These are phyloP conservation scores for Delichon dasypus DNA, from an alignment of 2,797 vertebrate genomes.

Conservation along the genomic window DNA sequence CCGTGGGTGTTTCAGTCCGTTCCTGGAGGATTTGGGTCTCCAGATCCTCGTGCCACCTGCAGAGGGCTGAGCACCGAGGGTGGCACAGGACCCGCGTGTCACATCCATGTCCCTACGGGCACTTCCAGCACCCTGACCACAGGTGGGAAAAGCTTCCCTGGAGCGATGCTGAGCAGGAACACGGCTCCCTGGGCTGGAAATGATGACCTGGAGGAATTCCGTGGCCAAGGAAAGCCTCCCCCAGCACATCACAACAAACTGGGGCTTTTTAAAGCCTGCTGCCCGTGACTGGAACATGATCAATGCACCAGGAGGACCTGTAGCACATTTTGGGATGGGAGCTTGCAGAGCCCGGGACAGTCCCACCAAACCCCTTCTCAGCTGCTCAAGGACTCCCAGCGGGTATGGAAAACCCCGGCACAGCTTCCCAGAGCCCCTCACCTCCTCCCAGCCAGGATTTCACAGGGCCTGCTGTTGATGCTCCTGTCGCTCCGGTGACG, in stretches of 20 bases:
- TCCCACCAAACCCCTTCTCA: neutral
- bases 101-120: neutral
- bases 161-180: neutral
- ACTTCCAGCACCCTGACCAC: too few species aligned
- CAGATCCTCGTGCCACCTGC: neutral
- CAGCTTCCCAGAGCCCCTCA: constrained; percentile 64
- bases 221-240: neutral
- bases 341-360: neutral
- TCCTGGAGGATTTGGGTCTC: neutral
- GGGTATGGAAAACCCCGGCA: fast-evolving
- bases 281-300: fast-evolving
- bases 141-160: neutral
- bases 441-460: constrained; percentile 85
- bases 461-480: constrained; percentile 88
- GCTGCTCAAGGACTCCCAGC: neutral
- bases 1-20: fast-evolving
- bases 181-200: fast-evolving
- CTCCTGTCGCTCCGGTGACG: constrained; percentile 84
- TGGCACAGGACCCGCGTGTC: neutral
- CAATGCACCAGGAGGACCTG: neutral
- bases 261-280: neutral
- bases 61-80: fast-evolving
- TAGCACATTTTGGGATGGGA: neutral
- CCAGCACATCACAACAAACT: neutral
- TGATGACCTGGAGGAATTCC: neutral